Base-by-base conservation (phyloP, 2,113 vertebrate species). In the Arvicanthis niloticus region DNA sequence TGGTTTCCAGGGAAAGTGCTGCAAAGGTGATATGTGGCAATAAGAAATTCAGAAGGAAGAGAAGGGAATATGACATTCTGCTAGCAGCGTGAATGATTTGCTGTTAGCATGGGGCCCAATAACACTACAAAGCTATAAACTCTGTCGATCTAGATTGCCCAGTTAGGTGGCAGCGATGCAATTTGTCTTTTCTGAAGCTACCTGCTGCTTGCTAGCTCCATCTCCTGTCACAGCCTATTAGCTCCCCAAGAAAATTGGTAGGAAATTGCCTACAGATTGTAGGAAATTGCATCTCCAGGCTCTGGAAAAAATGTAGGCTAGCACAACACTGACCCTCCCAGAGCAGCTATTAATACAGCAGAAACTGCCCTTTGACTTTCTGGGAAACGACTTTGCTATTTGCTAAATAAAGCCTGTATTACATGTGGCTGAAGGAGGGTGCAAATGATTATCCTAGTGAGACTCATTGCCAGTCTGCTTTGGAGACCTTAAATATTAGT, bases 221-320 rank as follows among this genome's bases (percentile, higher is more conserved):
- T 98, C 98, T 99, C 98, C 98, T 99, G 98, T 99, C 99, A 99
- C 98, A 99, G 98, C 98, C 98, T 99, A 98, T 99, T 99, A 99
- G 98, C 98, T 99, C 98, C 98, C 98, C 96, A 97, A 98, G 98
- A 99, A 99, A 99, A 99, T 98, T 99, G 99, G 98, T 99, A 98
- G 98, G 98, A 99, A 99, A 99, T 99, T 99, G 99, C 98, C 98
- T 99, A 98, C 98, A 99, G 99, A 99, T 99, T 99, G 99, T 98
- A 99, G 99, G 99, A 99, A 99, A 99, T 99, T 99, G 98, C 98
- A 98, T 99, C 98, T 98, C 98, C 98, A 98, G 98, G 97, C 98
- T 97, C 97, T 97, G 98, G 98, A 98, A 99, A 98, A 98, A 98
- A 99, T 98, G 98, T 98, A 98, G 98, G 98, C 98, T 99, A 99